Conservation (phyloP, 53 echinoderm and acorn worm genomes). For the Patiria pectinifera region DNA sequence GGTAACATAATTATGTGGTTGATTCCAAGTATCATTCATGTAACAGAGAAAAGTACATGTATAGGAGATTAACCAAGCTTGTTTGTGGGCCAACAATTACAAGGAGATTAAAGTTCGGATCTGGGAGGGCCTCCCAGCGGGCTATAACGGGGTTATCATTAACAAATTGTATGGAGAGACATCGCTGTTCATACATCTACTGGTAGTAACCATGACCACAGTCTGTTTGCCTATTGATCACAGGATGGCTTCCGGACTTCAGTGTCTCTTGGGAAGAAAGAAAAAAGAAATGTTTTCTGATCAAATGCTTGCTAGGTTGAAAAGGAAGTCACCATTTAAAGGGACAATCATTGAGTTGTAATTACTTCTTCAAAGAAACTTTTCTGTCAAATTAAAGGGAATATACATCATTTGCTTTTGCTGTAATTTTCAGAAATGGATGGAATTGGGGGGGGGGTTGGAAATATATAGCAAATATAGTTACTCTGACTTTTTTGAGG, state of each 20-base stretch:
- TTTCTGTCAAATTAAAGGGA: no score
- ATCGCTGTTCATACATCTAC: background rate
- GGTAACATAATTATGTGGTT: background rate
- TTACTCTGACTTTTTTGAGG: no score
- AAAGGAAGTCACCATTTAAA: background rate
- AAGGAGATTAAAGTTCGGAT: conserved; percentile 19
- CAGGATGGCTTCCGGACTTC: background rate
- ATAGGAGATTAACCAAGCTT: background rate
- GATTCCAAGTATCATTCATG: background rate
- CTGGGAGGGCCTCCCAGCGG: conserved; percentile 17
- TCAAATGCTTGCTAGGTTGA: background rate
- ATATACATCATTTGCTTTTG: no score
- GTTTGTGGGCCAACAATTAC: conserved; percentile 36
- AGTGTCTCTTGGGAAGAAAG: background rate
- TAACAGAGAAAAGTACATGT: conserved; percentile 10
- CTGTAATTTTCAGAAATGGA: no score
- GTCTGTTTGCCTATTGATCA: background rate
- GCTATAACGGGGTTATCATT: conserved; percentile 26
- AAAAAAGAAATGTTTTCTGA: background rate
- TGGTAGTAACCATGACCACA: background rate
- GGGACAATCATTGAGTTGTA: background rate
- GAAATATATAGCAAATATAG: no score
- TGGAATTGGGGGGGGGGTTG: no score
- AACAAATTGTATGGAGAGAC: background rate
- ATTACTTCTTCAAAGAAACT: background rate